Evolutionary conservation across 2,888 invertebrate species (phyloP), one percentile per base, ranked within the genome.

Genomic region (Agrilus cyanescens): DNA sequence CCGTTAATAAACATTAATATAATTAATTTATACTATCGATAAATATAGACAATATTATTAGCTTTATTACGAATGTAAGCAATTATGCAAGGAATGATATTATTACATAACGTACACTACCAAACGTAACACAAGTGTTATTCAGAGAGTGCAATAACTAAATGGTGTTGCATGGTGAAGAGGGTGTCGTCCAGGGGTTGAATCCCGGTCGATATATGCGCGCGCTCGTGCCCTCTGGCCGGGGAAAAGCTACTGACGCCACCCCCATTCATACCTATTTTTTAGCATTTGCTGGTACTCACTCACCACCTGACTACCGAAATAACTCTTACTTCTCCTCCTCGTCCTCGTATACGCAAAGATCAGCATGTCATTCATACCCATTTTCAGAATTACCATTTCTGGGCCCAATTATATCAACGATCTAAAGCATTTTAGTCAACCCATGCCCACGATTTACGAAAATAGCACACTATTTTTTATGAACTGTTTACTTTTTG

Each of bases 101-200:
- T 67, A 67, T 67, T 67, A 68, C 67, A 68, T 68, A 69, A 69
- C 70, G 70, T 68, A 69, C 69, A 70, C 69, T 71, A 72, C 72
- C 70, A 71, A 73, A 73, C 71, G 72, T 72, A 73, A 73, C 72
- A 73, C 73, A 73, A 73, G 72, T 73, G 71, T 72, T 70, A 71
- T 71, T 70, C 70, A 70, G 70, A 71, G 70, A 71, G 73, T 73
- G 72, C 73, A 71, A 70, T 71, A 74, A 73, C 73, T 73, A 74
- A 74, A 74, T 74, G 73, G 70, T 68, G 66, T 65, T 65, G 67
- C 65, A 64, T 66, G 62, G 68, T 63, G 61, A 60, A 60, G 65
- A 63, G 65, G 66, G 75, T 74, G 63, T 74, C 74, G 63, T 62
- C 66, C 59, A 60, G 62, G 62, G 63, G 61, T 62, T 58, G 61